Evolutionary conservation across 2,888 invertebrate genomes (phyloP), one percentile per base, ranked within the genome.

Genomic region (Papilio elwesi): DNA sequence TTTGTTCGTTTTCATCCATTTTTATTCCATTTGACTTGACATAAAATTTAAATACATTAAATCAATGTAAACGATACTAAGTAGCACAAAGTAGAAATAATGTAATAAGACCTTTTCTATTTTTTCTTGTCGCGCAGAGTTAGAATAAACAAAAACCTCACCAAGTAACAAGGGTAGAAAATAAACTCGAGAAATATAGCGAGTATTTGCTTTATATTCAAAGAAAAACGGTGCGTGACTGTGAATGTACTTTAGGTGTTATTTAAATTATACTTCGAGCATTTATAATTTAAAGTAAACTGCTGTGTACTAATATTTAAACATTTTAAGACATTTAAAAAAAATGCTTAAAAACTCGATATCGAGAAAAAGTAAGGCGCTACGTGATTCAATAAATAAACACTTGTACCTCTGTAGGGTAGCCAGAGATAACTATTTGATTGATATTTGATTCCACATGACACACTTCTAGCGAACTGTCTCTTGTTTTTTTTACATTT

Each of bases 191-290:
- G 43, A 53, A 52, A 70, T 57, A 51, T n/a, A n/a, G 13, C 10
- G 53, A 65, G 70, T 70, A 70, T 70, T 70, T 70, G 36, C 48
- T 70, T 57, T 55, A 36, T 57, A 52, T 48, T 57, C 48, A 65
- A 49, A 70, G 70, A 53, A 70, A 63, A 70, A 55, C 55, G 65
- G 70, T 55, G 70, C 70, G 65, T 57, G 55, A 65, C 70, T 70
- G 49, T 12, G 65, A 70, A 70, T 70, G 57, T 65, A 65, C 49
- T 49, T 53, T 13, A 48, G 70, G 70, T 57, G 16, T 57, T 70
- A 70, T 62, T 69, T 65, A 65, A 70, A 70, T 49, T 57, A 70
- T 57, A 57, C 55, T 65, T 70, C 13, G 10, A 38, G 38, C 36
- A 49, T 51, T 49, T 57, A 15, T 57, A 57, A 70, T 51, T 70